Percentiles rank a stretch among this genome's conserved stretches.
Evolutionary conservation across 2,797 vertebrate genomes (phyloP).

Genomic region (Danio tinwini): DNA sequence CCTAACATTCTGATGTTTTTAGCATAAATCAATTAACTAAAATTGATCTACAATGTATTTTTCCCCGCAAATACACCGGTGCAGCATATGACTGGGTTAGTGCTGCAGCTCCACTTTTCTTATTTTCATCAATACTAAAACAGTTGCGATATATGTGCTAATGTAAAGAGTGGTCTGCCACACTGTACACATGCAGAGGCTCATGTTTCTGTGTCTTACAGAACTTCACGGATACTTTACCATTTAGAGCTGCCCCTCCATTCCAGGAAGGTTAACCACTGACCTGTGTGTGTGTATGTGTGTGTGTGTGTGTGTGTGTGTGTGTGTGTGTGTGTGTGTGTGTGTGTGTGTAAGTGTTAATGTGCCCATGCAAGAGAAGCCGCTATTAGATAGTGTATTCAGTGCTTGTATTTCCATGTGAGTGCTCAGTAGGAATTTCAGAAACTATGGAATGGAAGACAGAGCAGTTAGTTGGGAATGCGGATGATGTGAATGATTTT

Average conservation of each 20-base stretch:
- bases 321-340: background rate
- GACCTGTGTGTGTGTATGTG: conserved; percentile 14
- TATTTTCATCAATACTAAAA: background rate
- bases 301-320: background rate
- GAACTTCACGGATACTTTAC: conserved; percentile 39
- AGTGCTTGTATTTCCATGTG: background rate
- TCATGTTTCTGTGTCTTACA: conserved; percentile 48
- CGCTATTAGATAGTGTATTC: background rate
- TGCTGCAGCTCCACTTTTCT: too few species aligned
- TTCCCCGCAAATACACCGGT: too few species aligned
- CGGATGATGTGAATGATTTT: background rate
- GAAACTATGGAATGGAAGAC: background rate
- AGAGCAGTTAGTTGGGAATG: background rate
- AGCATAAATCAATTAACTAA: too few species aligned
- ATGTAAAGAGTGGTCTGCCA: conserved; percentile 16
- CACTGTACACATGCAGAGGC: conserved; percentile 46
- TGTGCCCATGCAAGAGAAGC: conserved; percentile 4
- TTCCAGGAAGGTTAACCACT: conserved; percentile 20
- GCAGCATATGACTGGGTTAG: too few species aligned
- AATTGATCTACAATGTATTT: too few species aligned
- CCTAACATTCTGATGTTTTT: too few species aligned
- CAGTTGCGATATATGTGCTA: background rate
- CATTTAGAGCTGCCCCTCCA: conserved; percentile 4
- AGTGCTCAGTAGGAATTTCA: background rate
- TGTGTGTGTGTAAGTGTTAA: background rate